Base-by-base conservation (phyloP, 1,140 invertebrate genomes). In the Ostrea denselamellosa region DNA sequence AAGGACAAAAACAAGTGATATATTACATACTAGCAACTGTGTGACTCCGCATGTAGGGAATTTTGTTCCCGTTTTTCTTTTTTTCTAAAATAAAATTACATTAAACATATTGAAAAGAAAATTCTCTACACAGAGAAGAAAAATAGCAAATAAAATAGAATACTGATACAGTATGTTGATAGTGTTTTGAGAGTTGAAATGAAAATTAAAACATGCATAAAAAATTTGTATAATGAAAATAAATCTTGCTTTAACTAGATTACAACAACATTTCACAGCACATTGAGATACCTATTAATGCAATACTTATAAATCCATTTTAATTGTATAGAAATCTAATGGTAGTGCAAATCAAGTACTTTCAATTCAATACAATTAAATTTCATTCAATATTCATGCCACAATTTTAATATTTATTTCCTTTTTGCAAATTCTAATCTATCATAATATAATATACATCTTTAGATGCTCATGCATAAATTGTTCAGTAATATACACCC, bases 61-160 rank as follows among this genome's bases (percentile, higher is more conserved):
- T 77, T 77, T 77, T 77, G 68, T 77, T 77, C 68, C 68, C 68
- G 68, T 77, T 77, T 77, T 77, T 77, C 68, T 77, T 77, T 77
- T 77, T 77, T 77, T 77, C 68, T 77, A 77, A 77, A 77, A 77
- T 77, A 77, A 77, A 77, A 77, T 77, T 77, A 77, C 28, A 34
- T 14, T 14, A 77, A 77, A 77, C 68, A 77, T 25, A 77, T 28
- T 77, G 68, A 77, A 77, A 77, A 28, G 12, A 71, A 71, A 34
- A 28, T 62, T 19, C 58, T n/a, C 14, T 17, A 77, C 10, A 77
- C 22, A 77, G 25, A 77, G 28, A 17, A 77, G 22, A 77, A 77
- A 77, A 77, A 25, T 77, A 77, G 68, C 68, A 77, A 77, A 34
- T 77, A 28, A 77, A 77, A 77, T 34, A 77, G 25, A 77, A 77